Conservation (phyloP, 2,797 vertebrate genomes). For the Molossus molossus region DNA sequence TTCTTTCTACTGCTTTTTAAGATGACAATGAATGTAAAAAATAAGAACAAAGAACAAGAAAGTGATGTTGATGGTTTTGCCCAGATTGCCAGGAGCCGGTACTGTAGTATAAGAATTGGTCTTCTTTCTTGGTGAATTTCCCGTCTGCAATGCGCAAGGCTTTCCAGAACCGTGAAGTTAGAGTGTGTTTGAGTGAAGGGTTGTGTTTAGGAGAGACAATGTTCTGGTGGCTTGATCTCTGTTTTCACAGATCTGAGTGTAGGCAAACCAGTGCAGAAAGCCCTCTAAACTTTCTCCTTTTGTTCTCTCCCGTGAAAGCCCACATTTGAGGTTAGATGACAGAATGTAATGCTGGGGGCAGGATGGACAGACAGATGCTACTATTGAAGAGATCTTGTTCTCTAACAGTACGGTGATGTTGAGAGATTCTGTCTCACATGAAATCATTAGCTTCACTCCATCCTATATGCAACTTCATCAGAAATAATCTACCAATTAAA, state of each 20-base stretch:
- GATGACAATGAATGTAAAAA: background rate
- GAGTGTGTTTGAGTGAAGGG: background rate
- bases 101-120: background rate
- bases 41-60: background rate
- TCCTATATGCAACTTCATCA: background rate
- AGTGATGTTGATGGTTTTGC: background rate
- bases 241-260: background rate
- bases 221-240: background rate
- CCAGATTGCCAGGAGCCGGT: background rate
- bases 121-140: conserved; percentile 32
- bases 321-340: background rate
- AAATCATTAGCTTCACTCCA: background rate
- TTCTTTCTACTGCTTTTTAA: background rate
- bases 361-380: background rate
- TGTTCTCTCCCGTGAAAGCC: background rate
- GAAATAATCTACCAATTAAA: background rate
- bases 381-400: background rate
- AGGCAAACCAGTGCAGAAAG: background rate
- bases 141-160: background rate
- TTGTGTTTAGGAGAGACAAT: background rate
- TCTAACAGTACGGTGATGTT: background rate
- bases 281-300: background rate
- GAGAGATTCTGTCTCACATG: background rate
- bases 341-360: background rate
- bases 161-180: background rate